These are phyloP conservation scores for Miichthys miiuy DNA, from an alignment of 2,797 vertebrate species.

Conservation along the genomic window DNA sequence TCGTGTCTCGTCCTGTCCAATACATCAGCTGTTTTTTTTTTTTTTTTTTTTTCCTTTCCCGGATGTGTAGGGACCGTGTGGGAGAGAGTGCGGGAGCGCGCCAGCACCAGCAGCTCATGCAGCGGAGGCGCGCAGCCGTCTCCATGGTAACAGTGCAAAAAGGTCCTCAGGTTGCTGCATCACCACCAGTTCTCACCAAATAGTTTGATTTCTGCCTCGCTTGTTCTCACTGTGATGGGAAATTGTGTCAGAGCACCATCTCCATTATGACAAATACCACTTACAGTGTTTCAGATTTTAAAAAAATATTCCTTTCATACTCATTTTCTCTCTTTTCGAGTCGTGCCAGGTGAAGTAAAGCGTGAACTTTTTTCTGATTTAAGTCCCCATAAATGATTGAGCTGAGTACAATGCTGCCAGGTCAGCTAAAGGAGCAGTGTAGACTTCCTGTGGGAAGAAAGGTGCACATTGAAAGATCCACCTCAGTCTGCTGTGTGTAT, in stretches of 20 bases:
- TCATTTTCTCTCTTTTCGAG: neutral
- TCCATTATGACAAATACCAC: neutral
- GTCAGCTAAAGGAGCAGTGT: conserved; percentile 9
- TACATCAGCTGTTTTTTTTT: conserved; percentile 72
- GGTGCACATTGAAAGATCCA: conserved; percentile 9
- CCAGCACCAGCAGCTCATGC: conserved; percentile 72
- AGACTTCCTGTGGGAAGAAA: conserved; percentile 21
- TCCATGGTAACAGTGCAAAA: conserved; percentile 64
- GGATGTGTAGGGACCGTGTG: conserved; percentile 57
- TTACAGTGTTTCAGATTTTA: neutral
- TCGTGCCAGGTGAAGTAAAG: neutral
- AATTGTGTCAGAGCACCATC: neutral
- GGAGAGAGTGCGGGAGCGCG: conserved; percentile 71
- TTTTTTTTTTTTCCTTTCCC: neutral
- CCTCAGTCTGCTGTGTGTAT: conserved; percentile 7
- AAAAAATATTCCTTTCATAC: neutral
- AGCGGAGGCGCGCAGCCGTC: conserved; percentile 76
- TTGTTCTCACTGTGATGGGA: neutral
- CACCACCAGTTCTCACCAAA: neutral
- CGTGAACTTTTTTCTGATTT: neutral
- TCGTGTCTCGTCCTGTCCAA: conserved; percentile 66
- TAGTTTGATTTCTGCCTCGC: neutral
- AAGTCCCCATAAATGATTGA: conserved; percentile 29
- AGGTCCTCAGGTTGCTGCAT: conserved; percentile 34
- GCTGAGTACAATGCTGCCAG: conserved; percentile 18